Percentiles rank a stretch among this genome's conserved stretches.
phyloP scores from a whole-genome alignment of 2,113 vertebrate species.

The Phalacrocorax carbo region DNA sequence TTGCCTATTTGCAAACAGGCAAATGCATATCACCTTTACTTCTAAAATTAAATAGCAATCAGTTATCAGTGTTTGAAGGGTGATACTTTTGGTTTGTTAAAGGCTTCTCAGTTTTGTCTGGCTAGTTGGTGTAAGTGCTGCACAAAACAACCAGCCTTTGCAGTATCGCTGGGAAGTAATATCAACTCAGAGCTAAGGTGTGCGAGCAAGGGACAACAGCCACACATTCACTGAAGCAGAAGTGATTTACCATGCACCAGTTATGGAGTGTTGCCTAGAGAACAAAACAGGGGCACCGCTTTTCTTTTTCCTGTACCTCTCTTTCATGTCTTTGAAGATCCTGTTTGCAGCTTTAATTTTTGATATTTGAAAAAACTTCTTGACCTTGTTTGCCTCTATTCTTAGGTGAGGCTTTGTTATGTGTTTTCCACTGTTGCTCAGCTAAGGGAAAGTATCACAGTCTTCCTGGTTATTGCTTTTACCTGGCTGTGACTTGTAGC shows the following conservation, averaged over 20 bases:
- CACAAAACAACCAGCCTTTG: not conserved
- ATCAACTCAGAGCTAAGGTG: not conserved
- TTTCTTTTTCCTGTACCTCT: not conserved
- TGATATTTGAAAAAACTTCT: not conserved
- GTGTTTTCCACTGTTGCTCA: not conserved
- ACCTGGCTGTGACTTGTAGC: not conserved
- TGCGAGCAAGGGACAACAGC: not conserved
- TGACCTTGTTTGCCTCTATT: not conserved
- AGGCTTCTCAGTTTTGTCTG: not conserved
- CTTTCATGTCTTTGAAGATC: not conserved
- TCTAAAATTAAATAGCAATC: not conserved
- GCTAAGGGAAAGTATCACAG: not conserved
- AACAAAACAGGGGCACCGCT: not conserved
- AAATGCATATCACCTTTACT: not conserved
- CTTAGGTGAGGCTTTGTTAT: not conserved
- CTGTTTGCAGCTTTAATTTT: not conserved
- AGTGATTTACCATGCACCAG: not conserved
- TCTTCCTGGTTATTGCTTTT: not conserved
- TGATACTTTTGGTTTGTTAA: not conserved
- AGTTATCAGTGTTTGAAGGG: not conserved
- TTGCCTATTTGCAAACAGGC: not conserved
- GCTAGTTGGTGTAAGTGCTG: not conserved
- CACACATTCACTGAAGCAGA: not conserved
- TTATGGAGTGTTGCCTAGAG: not conserved
- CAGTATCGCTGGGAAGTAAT: not conserved